phyloP scores from a whole-genome alignment of 2,888 invertebrate species.

The Stegophylla sp. region DNA sequence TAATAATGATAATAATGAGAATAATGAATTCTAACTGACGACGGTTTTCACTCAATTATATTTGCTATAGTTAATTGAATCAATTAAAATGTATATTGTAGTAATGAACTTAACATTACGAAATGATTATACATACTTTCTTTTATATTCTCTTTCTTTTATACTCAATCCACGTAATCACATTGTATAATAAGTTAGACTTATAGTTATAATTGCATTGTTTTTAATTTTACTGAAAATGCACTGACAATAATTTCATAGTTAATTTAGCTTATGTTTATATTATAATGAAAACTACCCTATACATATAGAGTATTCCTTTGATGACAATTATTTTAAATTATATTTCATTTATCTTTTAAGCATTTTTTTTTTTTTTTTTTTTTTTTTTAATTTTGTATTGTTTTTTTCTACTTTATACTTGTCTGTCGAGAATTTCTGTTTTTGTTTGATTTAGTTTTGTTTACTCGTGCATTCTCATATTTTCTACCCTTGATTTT shows the following conservation, averaged over 20 bases:
- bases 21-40: not conserved
- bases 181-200: not conserved
- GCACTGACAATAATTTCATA: no score
- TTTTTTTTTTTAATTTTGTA: not conserved
- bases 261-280: no score
- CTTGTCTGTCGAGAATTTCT: not conserved
- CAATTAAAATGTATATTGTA: not conserved
- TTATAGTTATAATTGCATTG: slow-evolving; percentile 2
- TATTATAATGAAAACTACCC: no score
- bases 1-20: no score
- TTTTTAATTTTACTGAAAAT: not conserved
- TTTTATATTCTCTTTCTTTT: not conserved
- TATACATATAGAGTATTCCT: no score
- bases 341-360: no score
- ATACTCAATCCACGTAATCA: not conserved
- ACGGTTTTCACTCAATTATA: not conserved
- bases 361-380: no score
- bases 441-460: not conserved
- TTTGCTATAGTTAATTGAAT: not conserved
- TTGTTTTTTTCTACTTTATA: not conserved
- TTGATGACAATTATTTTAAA: no score
- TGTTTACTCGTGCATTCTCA: no score
- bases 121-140: not conserved
- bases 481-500: no score
- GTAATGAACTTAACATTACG: not conserved